Evolutionary conservation across 2,888 invertebrate species (phyloP).

Genomic region (Desoria tigrina): DNA sequence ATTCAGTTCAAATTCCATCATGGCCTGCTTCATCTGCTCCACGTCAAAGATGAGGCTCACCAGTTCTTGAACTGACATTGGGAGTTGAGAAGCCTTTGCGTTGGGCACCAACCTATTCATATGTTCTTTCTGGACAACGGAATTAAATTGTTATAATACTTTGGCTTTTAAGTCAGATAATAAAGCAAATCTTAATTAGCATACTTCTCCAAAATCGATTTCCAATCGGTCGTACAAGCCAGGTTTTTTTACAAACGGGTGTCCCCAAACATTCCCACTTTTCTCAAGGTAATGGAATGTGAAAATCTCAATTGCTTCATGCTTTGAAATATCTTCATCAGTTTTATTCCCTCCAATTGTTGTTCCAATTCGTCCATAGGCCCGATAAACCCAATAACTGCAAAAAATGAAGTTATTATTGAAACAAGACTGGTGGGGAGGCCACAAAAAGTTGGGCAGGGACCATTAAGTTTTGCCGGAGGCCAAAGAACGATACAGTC

Average conservation of each 20-base stretch:
- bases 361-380: slow-evolving; percentile 97
- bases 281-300: slow-evolving; percentile 70
- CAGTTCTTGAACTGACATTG: slow-evolving; percentile 76
- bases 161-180: no score
- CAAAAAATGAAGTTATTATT: slow-evolving; percentile 11
- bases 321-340: slow-evolving; percentile 59
- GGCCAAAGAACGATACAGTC: not conserved
- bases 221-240: slow-evolving; percentile 82
- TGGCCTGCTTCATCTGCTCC: slow-evolving; percentile 83
- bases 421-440: no score
- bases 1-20: slow-evolving; percentile 90
- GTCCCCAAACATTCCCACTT: slow-evolving; percentile 77
- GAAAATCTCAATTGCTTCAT: slow-evolving; percentile 68
- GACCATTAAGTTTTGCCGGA: no score
- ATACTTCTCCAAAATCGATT: slow-evolving; percentile 74
- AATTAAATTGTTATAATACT: no score
- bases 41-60: slow-evolving; percentile 87
- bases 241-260: slow-evolving; percentile 71
- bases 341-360: slow-evolving; percentile 77
- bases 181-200: no score
- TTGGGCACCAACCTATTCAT: slow-evolving; percentile 56
- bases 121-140: slow-evolving; percentile 57
- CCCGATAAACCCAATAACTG: slow-evolving; percentile 49
- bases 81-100: slow-evolving; percentile 66
- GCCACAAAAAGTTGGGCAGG: no score